phyloP scores from a whole-genome alignment of 2,113 vertebrate species.

The Chaenogobius annularis region DNA sequence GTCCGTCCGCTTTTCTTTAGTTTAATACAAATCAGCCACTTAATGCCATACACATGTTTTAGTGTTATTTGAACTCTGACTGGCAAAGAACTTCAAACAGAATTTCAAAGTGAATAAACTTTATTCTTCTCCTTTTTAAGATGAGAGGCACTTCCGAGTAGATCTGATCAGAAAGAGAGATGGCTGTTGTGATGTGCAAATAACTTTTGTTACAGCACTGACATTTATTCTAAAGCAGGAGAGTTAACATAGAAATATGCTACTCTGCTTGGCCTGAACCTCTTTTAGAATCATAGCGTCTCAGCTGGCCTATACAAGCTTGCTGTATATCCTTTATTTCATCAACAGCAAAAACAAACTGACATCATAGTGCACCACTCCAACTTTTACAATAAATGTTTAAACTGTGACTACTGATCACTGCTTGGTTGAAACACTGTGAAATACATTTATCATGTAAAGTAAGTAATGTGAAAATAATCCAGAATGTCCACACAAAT shows the following conservation, averaged over 20 bases:
- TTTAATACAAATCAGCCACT: constrained; percentile 74
- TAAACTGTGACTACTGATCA: neutral
- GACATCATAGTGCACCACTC: constrained; percentile 38
- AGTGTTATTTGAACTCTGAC: constrained; percentile 72
- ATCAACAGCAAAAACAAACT: constrained; percentile 63
- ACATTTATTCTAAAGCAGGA: constrained; percentile 70
- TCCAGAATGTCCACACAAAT: too few relatives aligned
- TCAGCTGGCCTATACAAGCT: constrained; percentile 45
- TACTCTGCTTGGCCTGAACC: constrained; percentile 4
- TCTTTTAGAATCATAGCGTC: constrained; percentile 45
- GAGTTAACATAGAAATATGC: constrained; percentile 69
- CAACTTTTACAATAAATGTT: neutral
- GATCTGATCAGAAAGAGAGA: constrained; percentile 72
- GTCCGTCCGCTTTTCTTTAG: constrained; percentile 61
- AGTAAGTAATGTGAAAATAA: too few relatives aligned
- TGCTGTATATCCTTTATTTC: constrained; percentile 48
- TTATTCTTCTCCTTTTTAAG: constrained; percentile 53
- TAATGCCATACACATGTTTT: constrained; percentile 71
- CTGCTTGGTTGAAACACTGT: too few relatives aligned
- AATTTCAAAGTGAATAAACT: constrained; percentile 63
- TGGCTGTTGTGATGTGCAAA: constrained; percentile 76
- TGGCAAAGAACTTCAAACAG: constrained; percentile 73
- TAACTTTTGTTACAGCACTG: constrained; percentile 71
- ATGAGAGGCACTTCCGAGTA: constrained; percentile 62
- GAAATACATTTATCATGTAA: too few relatives aligned